Base-by-base conservation (phyloP, 1,140 invertebrate genomes). In the Drosophila sechellia region DNA sequence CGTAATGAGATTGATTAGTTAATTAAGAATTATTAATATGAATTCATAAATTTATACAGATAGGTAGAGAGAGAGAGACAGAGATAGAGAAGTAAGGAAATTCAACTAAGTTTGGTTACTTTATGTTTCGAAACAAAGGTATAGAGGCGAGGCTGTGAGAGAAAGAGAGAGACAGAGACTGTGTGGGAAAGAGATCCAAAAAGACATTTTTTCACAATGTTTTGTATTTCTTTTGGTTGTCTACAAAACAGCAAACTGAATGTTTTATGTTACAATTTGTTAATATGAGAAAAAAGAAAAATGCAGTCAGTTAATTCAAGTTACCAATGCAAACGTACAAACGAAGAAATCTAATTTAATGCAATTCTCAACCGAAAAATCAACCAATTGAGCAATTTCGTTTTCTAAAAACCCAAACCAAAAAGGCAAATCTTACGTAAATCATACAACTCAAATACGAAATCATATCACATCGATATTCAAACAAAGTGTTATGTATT, bases 171-270 rank as follows among this genome's bases (percentile, higher is more conserved):
- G 1, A 69, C n/a, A 63, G 55, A 65, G 20, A 57, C 43, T 53
- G 50, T 59, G 68, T 65, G 49, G 69, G 69, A 89, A 69, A 85
- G 89, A 91, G 89, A 91, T 91, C 89, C 89, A 91, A 91, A 85
- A 91, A 91, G 89, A 91, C 89, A 91, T 91, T 91, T 90, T 81
- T 59, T 75, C 57, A 66, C 56, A 56, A 68, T 77, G 64, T 85
- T 81, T 78, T 72, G 49, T 68, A 69, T 58, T 40, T 79, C 20
- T 49, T 65, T 65, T 65, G 31, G 34, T 54, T 81, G 34, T 13
- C 75, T 83, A 84, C 55, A 83, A 83, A 83, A 83, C 59, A 34
- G 56, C 53, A 40, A 57, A 63, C 69, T 43, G 43, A 58, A 55
- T 66, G 20, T 31, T 69, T 65, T 84, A 84, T 85, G 66, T 72